Percentiles rank a stretch among this genome's conserved stretches.
phyloP scores from a whole-genome alignment of 2,888 invertebrate genomes.

The Trilocha varians region DNA sequence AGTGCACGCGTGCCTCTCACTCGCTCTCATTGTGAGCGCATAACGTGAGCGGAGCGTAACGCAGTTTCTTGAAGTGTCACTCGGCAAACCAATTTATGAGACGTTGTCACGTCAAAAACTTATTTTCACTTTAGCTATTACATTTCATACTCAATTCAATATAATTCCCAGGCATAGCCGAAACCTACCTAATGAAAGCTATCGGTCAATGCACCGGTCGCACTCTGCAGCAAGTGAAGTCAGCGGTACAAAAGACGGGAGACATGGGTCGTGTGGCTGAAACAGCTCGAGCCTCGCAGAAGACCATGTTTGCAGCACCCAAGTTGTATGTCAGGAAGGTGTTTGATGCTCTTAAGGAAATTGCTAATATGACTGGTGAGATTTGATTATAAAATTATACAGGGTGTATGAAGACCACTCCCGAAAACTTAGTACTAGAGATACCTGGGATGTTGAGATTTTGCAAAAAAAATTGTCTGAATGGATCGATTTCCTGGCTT shows the following conservation, averaged over 20 bases:
- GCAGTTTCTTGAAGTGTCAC: no score
- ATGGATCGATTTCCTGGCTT: no score
- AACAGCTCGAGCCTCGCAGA: slow-evolving; percentile 86
- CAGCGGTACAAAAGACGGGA: slow-evolving; percentile 75
- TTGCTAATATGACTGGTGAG: slow-evolving; percentile 88
- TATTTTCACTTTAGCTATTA: no score
- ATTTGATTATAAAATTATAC: slow-evolving; percentile 22
- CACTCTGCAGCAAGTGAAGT: slow-evolving; percentile 85
- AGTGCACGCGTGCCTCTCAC: no score
- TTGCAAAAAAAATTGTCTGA: no score
- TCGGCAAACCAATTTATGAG: no score
- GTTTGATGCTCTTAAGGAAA: slow-evolving; percentile 87
- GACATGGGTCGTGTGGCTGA: slow-evolving; percentile 95
- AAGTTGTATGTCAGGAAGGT: slow-evolving; percentile 83
- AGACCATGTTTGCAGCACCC: slow-evolving; percentile 89
- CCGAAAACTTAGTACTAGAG: neutral
- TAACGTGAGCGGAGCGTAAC: no score
- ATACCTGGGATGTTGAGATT: no score
- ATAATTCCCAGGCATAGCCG: slow-evolving; percentile 86
- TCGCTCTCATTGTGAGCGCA: no score
- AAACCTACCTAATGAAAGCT: slow-evolving; percentile 94
- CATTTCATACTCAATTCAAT: neutral
- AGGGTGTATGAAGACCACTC: neutral
- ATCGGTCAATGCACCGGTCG: slow-evolving; percentile 92
- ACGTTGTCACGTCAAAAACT: no score